These are phyloP conservation scores for Lampris megalopsis DNA, from an alignment of 2,113 vertebrate species.

Conservation along the genomic window DNA sequence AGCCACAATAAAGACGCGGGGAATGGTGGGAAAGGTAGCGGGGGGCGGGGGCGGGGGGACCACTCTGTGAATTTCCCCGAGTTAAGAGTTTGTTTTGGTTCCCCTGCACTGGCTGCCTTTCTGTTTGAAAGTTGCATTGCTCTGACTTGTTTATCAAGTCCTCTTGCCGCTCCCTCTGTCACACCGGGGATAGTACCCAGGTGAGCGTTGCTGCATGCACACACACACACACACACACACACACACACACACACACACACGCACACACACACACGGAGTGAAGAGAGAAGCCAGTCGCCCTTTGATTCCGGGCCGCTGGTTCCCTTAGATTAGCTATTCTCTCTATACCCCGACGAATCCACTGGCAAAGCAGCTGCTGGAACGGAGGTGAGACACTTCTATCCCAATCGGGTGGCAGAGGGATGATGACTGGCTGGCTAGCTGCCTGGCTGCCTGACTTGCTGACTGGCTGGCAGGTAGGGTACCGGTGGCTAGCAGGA, in stretches of 20 bases:
- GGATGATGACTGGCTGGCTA: conserved; percentile 54
- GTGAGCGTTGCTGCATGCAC: conserved; percentile 61
- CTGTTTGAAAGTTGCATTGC: conserved; percentile 82
- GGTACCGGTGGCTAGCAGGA: conserved; percentile 59
- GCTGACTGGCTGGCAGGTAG: conserved; percentile 64
- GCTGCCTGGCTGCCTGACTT: conserved; percentile 11
- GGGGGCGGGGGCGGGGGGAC: conserved; percentile 62
- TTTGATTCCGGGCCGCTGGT: conserved; percentile 79
- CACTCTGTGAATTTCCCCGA: conserved; percentile 75
- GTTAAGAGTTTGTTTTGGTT: conserved; percentile 85
- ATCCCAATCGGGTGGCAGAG: conserved; percentile 66
- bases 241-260: background rate
- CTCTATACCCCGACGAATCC: conserved; percentile 77
- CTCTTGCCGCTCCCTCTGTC: conserved; percentile 76
- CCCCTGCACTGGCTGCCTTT: conserved; percentile 77
- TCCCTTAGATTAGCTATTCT: conserved; percentile 81
- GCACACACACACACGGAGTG: conserved; percentile 59
- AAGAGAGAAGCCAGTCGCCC: conserved; percentile 78
- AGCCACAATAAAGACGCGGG: conserved; percentile 84
- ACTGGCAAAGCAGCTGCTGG: conserved; percentile 73
- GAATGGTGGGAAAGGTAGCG: conserved; percentile 75
- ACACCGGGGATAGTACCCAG: conserved; percentile 80
- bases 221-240: background rate
- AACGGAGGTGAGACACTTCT: conserved; percentile 71
- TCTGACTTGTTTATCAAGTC: conserved; percentile 85